Base-by-base conservation (phyloP, 2,888 invertebrate species). In the Dolomedes plantarius region DNA sequence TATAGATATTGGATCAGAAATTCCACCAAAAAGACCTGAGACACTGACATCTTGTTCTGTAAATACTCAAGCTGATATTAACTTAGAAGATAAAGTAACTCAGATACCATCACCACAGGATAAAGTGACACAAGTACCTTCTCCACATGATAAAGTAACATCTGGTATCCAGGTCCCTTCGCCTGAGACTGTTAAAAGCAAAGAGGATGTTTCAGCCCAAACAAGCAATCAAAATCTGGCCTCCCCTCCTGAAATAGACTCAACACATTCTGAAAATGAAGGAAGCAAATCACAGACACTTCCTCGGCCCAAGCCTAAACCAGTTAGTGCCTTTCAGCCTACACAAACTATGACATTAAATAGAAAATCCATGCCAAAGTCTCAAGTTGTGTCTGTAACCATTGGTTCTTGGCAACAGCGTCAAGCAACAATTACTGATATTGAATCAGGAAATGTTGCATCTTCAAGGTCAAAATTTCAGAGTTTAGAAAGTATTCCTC, bases 391-490 rank as follows among this genome's bases (percentile, higher is more conserved):
- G n/a, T 77, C 81, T 62, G 78, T 87, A 7, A 87, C 87, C 6
- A 87, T 87, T 69, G 87, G 87, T 29, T 87, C 87, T 19, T 87
- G 87, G 87, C 86, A 86, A 19, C 86, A 86, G 23, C n/a, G 86
- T 27, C 72, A 86, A 19, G 50, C 67, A 39, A 32, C 64, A 50
- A 32, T 64, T n/a, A 19, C 72, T 27, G 86, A 86, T 27, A 72
- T 86, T 29, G 86, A 80, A 31, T 32, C 75, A n/a, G 73, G 50
- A 6, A 86, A 65, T 76, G 85, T 86, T 23, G 86, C 86, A 23
- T 86, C 86, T n/a, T 76, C 80, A n/a, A 86, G 86, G 68, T 86
- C 86, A 74, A 86, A 80, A 74, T 86, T 86, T 65, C 75, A 71
- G 56, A 86, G 86, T 36, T 76, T 86, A 71, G 86, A 86, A 71